These are phyloP conservation scores for Chironomus striatipennis DNA, from an alignment of 1,140 invertebrate genomes.

Conservation along the genomic window DNA sequence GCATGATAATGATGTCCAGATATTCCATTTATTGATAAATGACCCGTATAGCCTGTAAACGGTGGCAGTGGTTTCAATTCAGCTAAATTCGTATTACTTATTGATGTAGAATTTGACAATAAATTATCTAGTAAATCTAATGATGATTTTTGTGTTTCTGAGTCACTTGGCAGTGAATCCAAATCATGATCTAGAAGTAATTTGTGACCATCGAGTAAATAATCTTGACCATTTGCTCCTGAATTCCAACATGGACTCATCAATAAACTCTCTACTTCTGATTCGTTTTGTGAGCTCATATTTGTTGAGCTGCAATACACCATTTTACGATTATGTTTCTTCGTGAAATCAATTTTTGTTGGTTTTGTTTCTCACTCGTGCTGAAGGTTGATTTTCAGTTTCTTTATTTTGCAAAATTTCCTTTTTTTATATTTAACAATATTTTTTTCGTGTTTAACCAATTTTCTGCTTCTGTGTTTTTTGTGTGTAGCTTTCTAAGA, in stretches of 20 bases:
- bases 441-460: neutral
- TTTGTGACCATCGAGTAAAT: constrained; percentile 40
- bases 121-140: constrained; percentile 56
- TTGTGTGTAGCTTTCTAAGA: constrained; percentile 9
- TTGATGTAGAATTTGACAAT: constrained; percentile 45
- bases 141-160: constrained; percentile 43
- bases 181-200: constrained; percentile 38
- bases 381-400: constrained; percentile 13
- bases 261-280: constrained; percentile 40
- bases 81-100: constrained; percentile 52
- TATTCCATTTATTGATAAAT: constrained; percentile 73
- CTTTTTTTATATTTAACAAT: neutral
- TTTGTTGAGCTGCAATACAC: constrained; percentile 41
- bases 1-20: constrained; percentile 78
- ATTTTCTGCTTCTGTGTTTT: neutral
- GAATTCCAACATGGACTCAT: constrained; percentile 41
- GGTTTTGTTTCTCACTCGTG: neutral
- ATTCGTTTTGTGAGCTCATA: constrained; percentile 42
- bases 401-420: constrained; percentile 10
- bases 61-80: constrained; percentile 80
- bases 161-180: constrained; percentile 38
- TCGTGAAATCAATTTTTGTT: neutral
- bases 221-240: constrained; percentile 39
- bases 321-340: constrained; percentile 33
- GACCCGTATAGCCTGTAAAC: constrained; percentile 74